Percentiles rank a stretch among this genome's conserved stretches.
These are phyloP conservation scores for Gari tellinella DNA, from an alignment of 2,888 invertebrate species.

Conservation along the genomic window DNA sequence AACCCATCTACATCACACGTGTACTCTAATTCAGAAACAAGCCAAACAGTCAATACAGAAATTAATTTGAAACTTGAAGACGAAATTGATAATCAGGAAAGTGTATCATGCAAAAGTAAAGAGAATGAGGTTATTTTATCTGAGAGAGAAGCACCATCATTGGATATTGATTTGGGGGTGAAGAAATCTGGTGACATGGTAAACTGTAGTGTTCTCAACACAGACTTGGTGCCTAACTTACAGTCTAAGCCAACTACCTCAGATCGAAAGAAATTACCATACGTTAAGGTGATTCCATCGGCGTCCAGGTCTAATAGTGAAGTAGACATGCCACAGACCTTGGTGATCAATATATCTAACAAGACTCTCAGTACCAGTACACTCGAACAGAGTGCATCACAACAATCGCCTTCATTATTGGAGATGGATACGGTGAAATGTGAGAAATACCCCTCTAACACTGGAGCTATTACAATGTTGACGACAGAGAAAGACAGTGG, in stretches of 20 bases:
- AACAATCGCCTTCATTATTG: too few relatives aligned
- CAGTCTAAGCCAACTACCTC: slow-evolving; percentile 24
- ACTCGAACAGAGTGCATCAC: too few relatives aligned
- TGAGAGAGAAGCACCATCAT: not conserved
- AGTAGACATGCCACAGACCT: slow-evolving; percentile 29
- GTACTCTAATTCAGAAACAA: not conserved
- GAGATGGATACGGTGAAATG: too few relatives aligned
- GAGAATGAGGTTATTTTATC: slow-evolving; percentile 1
- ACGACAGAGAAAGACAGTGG: too few relatives aligned
- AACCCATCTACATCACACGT: too few relatives aligned
- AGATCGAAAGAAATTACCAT: slow-evolving; percentile 34
- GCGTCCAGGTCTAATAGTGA: slow-evolving; percentile 9
- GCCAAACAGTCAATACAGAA: slow-evolving; percentile 15
- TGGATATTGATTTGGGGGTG: slow-evolving; percentile 13
- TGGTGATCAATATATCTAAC: slow-evolving; percentile 47
- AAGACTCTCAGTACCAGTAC: slow-evolving; percentile 2
- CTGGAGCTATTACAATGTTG: too few relatives aligned
- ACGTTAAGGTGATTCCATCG: slow-evolving; percentile 37
- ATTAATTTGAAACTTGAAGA: not conserved
- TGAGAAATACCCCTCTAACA: too few relatives aligned
- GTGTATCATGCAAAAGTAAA: not conserved
- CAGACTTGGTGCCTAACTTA: slow-evolving; percentile 6
- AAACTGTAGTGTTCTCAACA: slow-evolving; percentile 9
- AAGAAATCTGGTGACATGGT: not conserved
- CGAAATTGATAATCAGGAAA: slow-evolving; percentile 2